Evolutionary conservation across 2,888 invertebrate genomes (phyloP), one percentile per base, ranked within the genome.

Genomic region (Ectropis crepuscularia): DNA sequence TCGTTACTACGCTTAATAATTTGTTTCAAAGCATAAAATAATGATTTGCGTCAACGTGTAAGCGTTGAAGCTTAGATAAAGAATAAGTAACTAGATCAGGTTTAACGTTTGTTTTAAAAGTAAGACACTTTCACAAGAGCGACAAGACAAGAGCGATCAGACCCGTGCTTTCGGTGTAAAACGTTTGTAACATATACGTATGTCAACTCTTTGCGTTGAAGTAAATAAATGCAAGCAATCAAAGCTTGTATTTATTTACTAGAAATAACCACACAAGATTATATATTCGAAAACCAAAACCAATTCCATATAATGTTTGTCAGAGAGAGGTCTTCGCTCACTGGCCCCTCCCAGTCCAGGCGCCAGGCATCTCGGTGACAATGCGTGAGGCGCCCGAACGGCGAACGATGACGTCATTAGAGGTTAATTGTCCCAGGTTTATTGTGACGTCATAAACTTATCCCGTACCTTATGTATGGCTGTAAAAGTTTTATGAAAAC

Each of bases 351-450:
- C 38, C 42, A 48, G 53, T 36, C 28, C 45, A 41, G 63, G 63
- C 63, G 63, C 63, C 63, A 63, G 9, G 53, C 49, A 43, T 63
- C 63, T 54, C 43, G 63, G 76, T 77, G 81, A 79, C 84, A 66
- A 70, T 71, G 72, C 85, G 85, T 85, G 83, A 65, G 85, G 84
- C 84, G 85, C 82, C 84, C 70, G 63, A 49, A 68, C 69, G 83
- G 67, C 74, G 74, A 59, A 59, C 45, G 63, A 67, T 78, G 81
- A 80, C 78, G 79, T 81, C 78, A 79, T 68, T 65, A 67, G 63
- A 67, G 71, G 70, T 68, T 70, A 72, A 70, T 68, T 72, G 70
- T 61, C 65, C 57, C 68, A 62, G 66, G 66, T 60, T 61, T 63
- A 67, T 53, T 67, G 57, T 67, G 68, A 68, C 65, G 65, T 67